phyloP scores from a whole-genome alignment of 1,140 invertebrate species.

The Agrypnia vestita region DNA sequence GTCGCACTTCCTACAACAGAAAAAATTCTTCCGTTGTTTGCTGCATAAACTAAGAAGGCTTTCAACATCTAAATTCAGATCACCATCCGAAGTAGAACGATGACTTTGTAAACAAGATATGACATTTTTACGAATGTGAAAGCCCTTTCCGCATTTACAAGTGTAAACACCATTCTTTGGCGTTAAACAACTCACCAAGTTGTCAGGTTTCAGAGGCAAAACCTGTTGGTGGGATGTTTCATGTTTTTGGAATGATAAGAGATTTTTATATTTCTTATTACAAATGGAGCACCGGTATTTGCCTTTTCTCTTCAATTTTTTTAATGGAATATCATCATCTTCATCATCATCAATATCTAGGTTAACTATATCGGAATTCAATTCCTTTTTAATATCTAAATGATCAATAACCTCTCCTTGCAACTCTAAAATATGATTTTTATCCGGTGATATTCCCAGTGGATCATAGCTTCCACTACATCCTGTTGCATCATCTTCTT shows the following conservation, averaged over 20 bases:
- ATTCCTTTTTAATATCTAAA: constrained; percentile 10
- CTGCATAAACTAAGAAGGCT: constrained; percentile 6
- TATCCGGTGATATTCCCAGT: background rate
- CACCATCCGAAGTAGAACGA: background rate
- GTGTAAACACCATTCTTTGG: constrained; percentile 22
- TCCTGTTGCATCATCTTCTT: background rate
- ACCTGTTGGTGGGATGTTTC: background rate
- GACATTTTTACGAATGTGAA: constrained; percentile 3
- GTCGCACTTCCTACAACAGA: constrained; percentile 9
- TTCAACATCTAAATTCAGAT: constrained; percentile 22
- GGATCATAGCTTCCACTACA: constrained; percentile 26
- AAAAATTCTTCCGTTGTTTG: background rate
- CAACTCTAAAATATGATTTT: background rate
- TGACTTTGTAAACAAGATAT: constrained; percentile 31
- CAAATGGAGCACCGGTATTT: constrained; percentile 14
- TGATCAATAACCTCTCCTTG: background rate
- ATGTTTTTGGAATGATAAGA: constrained; percentile 1
- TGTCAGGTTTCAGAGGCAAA: background rate
- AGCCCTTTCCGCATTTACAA: constrained; percentile 40
- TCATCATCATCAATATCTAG: background rate
- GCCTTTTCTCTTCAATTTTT: constrained; percentile 5
- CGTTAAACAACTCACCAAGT: constrained; percentile 16
- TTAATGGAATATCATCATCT: background rate
- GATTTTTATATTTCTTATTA: constrained; percentile 25
- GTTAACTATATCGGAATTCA: background rate